Percentiles rank a stretch among this genome's conserved stretches.
Conservation (phyloP, 53 echinoderm and acorn worm species). For the Holothuria scabra region DNA sequence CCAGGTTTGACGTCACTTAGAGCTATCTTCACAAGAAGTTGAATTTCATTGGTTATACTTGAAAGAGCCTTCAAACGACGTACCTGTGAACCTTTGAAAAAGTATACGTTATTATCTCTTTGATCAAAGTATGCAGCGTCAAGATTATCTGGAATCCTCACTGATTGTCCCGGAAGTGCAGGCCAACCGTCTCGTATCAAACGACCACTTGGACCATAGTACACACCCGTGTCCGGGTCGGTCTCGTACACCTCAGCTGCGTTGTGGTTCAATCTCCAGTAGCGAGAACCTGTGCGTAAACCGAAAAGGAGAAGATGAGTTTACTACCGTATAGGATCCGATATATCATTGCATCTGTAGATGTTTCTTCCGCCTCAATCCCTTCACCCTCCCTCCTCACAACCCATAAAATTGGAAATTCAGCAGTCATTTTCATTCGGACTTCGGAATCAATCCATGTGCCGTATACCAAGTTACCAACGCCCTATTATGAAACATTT, state of each 20-base stretch:
- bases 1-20: no score
- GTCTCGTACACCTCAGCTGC: slow-evolving; percentile 31
- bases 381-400: no score
- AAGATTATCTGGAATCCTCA: slow-evolving; percentile 81
- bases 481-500: no score
- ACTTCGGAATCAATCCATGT: no score
- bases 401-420: no score
- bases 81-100: slow-evolving; percentile 87
- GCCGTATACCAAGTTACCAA: no score
- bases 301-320: neutral
- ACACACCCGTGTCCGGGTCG: slow-evolving; percentile 55
- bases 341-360: no score
- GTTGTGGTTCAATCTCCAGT: slow-evolving; percentile 68
- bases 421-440: no score
- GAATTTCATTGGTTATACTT: no score
- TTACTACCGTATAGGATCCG: no score
- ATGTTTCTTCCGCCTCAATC: no score
- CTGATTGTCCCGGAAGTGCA: slow-evolving; percentile 65
- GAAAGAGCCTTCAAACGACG: slow-evolving; percentile 11
- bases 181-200: slow-evolving; percentile 85
- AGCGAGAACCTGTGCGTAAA: slow-evolving; percentile 36
- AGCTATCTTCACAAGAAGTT: no score
- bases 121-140: slow-evolving; percentile 90
- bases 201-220: slow-evolving; percentile 55
- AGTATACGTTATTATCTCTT: slow-evolving; percentile 85